phyloP scores from a whole-genome alignment of 2,888 invertebrate species.

The Miltochrista miniata region DNA sequence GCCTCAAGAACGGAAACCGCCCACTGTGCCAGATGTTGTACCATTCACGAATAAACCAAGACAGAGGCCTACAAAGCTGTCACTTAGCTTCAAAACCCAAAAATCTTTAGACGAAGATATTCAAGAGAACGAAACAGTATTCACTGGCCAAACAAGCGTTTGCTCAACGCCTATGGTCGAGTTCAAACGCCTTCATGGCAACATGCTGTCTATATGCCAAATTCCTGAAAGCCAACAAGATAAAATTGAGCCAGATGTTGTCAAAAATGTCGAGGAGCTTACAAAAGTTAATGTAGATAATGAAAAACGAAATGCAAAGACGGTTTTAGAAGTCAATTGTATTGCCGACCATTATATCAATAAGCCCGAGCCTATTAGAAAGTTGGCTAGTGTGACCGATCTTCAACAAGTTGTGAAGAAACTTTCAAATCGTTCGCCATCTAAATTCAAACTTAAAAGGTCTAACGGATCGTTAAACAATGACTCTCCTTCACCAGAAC shows the following conservation, averaged over 20 bases:
- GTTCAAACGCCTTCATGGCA: conserved; percentile 88
- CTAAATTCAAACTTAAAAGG: conserved; percentile 78
- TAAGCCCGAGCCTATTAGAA: conserved; percentile 73
- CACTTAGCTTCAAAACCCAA: conserved; percentile 83
- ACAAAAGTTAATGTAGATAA: conserved; percentile 58
- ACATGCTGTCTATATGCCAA: conserved; percentile 89
- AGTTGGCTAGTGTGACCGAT: conserved; percentile 85
- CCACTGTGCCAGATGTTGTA: conserved; percentile 77
- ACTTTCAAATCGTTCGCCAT: conserved; percentile 81
- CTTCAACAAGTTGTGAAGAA: conserved; percentile 85
- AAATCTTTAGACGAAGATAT: conserved; percentile 82
- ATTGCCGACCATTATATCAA: conserved; percentile 78
- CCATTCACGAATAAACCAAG: conserved; percentile 79
- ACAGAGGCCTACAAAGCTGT: conserved; percentile 82
- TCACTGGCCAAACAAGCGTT: conserved; percentile 88
- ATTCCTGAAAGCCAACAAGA: conserved; percentile 84
- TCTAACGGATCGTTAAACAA: conserved; percentile 53
- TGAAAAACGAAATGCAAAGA: conserved; percentile 67
- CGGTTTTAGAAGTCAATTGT: conserved; percentile 67
- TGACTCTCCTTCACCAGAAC: conserved; percentile 61
- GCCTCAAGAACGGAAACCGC: conserved; percentile 48
- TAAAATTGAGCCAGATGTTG: conserved; percentile 70
- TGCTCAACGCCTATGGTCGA: conserved; percentile 92
- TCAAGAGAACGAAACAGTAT: conserved; percentile 80
- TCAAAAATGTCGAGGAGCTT: conserved; percentile 66